These are phyloP conservation scores for Scaptomyza cyrtandrae DNA, from an alignment of 2,888 invertebrate species.

Conservation along the genomic window DNA sequence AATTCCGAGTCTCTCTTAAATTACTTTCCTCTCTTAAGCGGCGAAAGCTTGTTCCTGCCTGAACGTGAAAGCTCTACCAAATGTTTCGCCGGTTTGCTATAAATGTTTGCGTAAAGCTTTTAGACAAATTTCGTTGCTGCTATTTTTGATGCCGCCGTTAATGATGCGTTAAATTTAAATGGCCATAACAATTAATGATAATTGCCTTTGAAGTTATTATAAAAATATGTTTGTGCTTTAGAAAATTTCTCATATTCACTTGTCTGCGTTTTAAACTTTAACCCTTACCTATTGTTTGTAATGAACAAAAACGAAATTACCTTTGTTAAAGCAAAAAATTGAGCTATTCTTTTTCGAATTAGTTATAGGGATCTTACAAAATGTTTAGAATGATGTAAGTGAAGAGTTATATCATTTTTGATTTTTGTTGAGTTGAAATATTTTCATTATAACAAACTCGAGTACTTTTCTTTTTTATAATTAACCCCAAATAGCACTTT, in stretches of 20 bases:
- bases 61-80: slow-evolving; percentile 37
- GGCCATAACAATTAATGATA: slow-evolving; percentile 78
- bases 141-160: slow-evolving; percentile 53
- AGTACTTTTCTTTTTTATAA: not conserved
- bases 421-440: too few species aligned
- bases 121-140: slow-evolving; percentile 19
- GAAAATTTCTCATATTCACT: slow-evolving; percentile 33
- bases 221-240: slow-evolving; percentile 57
- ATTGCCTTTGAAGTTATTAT: slow-evolving; percentile 75
- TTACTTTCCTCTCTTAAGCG: slow-evolving; percentile 10
- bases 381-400: too few species aligned
- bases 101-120: slow-evolving; percentile 47
- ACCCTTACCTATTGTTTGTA: not conserved
- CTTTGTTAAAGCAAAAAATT: slow-evolving; percentile 6
- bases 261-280: slow-evolving; percentile 14
- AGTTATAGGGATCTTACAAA: too few species aligned
- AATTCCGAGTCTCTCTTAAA: slow-evolving; percentile 49
- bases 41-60: slow-evolving; percentile 42
- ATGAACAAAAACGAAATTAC: not conserved
- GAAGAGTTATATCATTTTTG: too few species aligned
- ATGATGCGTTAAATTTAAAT: slow-evolving; percentile 81
- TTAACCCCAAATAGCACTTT: not conserved
- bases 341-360: slow-evolving; percentile 1
- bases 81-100: slow-evolving; percentile 32
- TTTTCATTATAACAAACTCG: not conserved